Percentiles rank a stretch among this genome's conserved stretches.
phyloP scores from a whole-genome alignment of 2,888 invertebrate genomes.

The Aplocera efformata region DNA sequence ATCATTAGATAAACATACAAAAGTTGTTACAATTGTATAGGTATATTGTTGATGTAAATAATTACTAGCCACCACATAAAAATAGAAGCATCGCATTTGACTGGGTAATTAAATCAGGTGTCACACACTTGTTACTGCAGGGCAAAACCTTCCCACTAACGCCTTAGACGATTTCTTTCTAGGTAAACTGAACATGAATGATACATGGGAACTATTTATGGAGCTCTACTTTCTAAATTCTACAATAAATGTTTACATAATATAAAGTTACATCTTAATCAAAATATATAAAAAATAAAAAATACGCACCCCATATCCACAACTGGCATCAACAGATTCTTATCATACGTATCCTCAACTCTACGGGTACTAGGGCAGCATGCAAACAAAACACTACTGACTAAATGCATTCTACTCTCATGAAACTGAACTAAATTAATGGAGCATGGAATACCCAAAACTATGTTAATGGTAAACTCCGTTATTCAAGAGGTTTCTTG shows the following conservation, averaged over 20 bases:
- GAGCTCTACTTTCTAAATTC: too few species aligned
- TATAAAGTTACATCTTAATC: background rate
- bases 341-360: conserved; percentile 60
- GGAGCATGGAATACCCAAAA: background rate
- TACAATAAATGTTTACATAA: background rate
- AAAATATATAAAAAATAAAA: conserved; percentile 15
- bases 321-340: conserved; percentile 57
- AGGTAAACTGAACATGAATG: too few species aligned
- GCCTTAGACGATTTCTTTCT: background rate
- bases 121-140: too few species aligned
- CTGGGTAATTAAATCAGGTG: too few species aligned
- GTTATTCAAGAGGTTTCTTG: conserved; percentile 4
- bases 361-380: conserved; percentile 66
- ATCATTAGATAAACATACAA: too few species aligned
- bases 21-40: too few species aligned
- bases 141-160: too few species aligned
- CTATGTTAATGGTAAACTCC: background rate
- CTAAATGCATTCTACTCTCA: conserved; percentile 39
- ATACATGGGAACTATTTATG: too few species aligned
- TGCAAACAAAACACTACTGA: conserved; percentile 73
- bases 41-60: too few species aligned
- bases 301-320: conserved; percentile 74
- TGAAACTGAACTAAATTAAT: conserved; percentile 3
- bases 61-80: too few species aligned
- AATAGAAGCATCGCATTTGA: too few species aligned